Conservation (phyloP, 2,797 vertebrate genomes). For the Siniperca scherzeri region DNA sequence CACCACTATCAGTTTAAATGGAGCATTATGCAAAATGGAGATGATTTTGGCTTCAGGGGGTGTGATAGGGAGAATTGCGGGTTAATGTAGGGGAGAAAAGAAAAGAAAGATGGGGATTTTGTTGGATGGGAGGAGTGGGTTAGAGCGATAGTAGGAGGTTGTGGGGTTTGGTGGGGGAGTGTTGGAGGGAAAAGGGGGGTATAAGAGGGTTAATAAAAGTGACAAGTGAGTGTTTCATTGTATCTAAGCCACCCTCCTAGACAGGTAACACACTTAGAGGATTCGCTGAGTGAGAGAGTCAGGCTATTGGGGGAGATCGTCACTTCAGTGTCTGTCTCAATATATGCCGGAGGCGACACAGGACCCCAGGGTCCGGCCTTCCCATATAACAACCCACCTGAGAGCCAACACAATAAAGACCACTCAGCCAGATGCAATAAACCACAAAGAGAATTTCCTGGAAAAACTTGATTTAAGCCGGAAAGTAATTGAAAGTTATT, state of each 20-base stretch:
- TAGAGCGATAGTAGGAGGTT: constrained; percentile 54
- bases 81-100: constrained; percentile 75
- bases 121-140: constrained; percentile 55
- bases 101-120: constrained; percentile 67
- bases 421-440: constrained; percentile 82
- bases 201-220: constrained; percentile 84
- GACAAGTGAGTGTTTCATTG: constrained; percentile 87
- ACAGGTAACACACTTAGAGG: constrained; percentile 87
- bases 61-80: constrained; percentile 73
- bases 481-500: constrained; percentile 85
- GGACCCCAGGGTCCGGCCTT: constrained; percentile 78
- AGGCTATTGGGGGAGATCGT: constrained; percentile 74
- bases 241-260: constrained; percentile 82
- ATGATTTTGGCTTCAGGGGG: constrained; percentile 83
- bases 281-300: constrained; percentile 78
- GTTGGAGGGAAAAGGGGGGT: constrained; percentile 37
- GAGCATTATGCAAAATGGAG: constrained; percentile 83
- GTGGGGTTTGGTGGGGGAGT: constrained; percentile 45
- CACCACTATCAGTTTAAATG: constrained; percentile 80
- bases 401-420: constrained; percentile 84
- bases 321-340: constrained; percentile 83
- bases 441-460: constrained; percentile 80
- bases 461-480: constrained; percentile 79
- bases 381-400: constrained; percentile 82
- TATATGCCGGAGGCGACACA: constrained; percentile 82